A percentile compares a stretch with the other conserved stretches of the same genome.
Conservation (phyloP, 1,140 invertebrate genomes). For the Aphis craccivora region DNA sequence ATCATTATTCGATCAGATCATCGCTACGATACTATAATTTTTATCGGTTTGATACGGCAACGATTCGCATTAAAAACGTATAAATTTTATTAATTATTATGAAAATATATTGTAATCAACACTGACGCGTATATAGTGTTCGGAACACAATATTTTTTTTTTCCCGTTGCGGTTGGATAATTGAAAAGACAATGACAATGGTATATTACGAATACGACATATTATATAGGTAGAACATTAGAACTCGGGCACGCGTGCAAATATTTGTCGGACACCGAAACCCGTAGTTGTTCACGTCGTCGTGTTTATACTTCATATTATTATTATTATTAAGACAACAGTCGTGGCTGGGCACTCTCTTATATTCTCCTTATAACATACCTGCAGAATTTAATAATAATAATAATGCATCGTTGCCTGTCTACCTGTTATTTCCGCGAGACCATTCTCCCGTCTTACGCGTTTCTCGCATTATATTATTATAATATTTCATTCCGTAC, state of each 20-base stretch:
- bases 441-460: background rate
- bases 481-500: background rate
- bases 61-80: no score
- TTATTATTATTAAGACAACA: conserved; percentile 3
- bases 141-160: background rate
- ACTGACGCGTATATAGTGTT: background rate
- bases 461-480: background rate
- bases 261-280: background rate
- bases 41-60: no score
- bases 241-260: conserved; percentile 8
- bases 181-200: background rate
- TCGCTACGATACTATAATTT: no score
- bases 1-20: no score
- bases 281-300: background rate
- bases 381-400: background rate
- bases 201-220: background rate
- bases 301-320: background rate
- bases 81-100: no score
- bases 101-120: background rate
- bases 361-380: background rate
- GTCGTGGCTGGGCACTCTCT: background rate
- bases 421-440: background rate
- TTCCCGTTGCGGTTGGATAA: background rate
- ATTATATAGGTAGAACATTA: background rate
- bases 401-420: background rate